These are phyloP conservation scores for Synanthedon andrenaeformis DNA, from an alignment of 2,888 invertebrate genomes.

Conservation along the genomic window DNA sequence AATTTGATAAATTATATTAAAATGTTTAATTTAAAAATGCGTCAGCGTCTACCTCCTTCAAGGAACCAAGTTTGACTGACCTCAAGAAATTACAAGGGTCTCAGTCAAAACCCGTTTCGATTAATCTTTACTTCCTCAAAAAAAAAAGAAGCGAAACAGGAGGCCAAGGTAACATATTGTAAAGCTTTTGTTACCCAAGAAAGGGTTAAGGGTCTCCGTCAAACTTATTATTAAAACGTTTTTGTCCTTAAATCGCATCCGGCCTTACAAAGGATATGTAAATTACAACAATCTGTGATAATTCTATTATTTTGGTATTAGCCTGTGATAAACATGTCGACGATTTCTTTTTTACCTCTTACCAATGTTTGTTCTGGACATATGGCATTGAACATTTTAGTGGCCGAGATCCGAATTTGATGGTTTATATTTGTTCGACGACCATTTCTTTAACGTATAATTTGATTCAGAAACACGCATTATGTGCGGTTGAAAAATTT, in stretches of 20 bases:
- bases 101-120: constrained; percentile 50
- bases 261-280: constrained; percentile 63
- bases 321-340: constrained; percentile 60
- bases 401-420: constrained; percentile 5
- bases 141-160: constrained; percentile 34
- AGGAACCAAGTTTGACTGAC: constrained; percentile 54
- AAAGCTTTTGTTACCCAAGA: constrained; percentile 58
- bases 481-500: background rate
- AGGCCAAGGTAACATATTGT: constrained; percentile 60
- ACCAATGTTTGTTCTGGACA: constrained; percentile 56
- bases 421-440: background rate
- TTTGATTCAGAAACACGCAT: constrained; percentile 5
- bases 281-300: constrained; percentile 67
- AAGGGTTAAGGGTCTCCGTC: constrained; percentile 63
- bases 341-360: constrained; percentile 22
- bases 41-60: constrained; percentile 40
- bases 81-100: constrained; percentile 38
- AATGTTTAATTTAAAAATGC: background rate
- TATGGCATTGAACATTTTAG: constrained; percentile 36
- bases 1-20: background rate
- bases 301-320: constrained; percentile 64
- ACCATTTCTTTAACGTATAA: constrained; percentile 14
- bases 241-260: constrained; percentile 65
- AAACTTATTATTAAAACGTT: constrained; percentile 68
- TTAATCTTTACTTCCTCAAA: constrained; percentile 54